Conservation (phyloP, 2,888 invertebrate genomes). For the Andrena bicolor region DNA sequence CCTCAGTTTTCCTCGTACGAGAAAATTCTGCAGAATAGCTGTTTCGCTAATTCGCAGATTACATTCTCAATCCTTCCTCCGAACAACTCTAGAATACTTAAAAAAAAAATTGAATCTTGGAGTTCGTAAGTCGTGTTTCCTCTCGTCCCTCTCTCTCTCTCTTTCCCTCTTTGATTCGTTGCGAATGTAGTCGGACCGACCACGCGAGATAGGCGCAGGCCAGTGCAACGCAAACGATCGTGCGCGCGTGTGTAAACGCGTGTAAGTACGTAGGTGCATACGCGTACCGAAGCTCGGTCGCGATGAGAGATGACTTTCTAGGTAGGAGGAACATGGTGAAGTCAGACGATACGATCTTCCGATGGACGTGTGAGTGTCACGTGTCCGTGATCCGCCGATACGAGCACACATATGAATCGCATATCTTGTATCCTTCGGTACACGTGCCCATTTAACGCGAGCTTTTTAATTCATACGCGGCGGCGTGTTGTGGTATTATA, state of each 20-base stretch:
- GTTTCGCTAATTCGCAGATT: too few species aligned
- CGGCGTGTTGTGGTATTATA: background rate
- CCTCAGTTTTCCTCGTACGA: background rate
- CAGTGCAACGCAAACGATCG: conserved; percentile 15
- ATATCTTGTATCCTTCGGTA: conserved; percentile 19
- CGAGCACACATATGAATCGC: conserved; percentile 24
- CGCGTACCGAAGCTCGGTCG: conserved; percentile 41
- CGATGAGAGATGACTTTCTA: conserved; percentile 71
- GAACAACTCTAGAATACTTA: too few species aligned
- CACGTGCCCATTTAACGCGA: conserved; percentile 33
- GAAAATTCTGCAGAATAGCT: background rate
- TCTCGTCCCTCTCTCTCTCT: background rate
- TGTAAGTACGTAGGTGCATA: background rate
- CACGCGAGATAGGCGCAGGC: conserved; percentile 26
- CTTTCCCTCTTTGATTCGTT: background rate
- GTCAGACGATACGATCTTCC: conserved; percentile 54
- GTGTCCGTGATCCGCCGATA: conserved; percentile 38
- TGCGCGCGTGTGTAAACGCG: background rate
- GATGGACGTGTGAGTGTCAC: conserved; percentile 53
- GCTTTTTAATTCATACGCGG: conserved; percentile 30
- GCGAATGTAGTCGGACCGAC: background rate
- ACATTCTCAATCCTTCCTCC: too few species aligned
- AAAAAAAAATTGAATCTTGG: conserved; percentile 2
- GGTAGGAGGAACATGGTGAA: conserved; percentile 64
- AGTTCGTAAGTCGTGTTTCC: background rate